Conservation (phyloP, 2,888 invertebrate species). For the Ophion ventricosus region DNA sequence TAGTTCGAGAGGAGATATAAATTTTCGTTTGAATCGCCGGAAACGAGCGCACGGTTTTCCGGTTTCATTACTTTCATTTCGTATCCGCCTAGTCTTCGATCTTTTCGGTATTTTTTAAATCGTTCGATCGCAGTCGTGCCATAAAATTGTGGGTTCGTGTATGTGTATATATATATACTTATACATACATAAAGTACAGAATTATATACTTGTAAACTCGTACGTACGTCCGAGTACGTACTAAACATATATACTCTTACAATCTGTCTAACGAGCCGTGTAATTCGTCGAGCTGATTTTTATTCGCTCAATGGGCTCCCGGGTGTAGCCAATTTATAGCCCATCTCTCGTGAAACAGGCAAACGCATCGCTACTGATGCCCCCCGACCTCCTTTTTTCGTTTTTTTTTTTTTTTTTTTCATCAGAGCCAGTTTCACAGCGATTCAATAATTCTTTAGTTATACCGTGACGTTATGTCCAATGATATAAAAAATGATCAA, state of each 20-base stretch:
- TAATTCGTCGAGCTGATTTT: conserved; percentile 57
- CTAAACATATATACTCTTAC: conserved; percentile 8
- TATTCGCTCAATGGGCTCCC: conserved; percentile 53
- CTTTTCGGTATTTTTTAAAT: conserved; percentile 51
- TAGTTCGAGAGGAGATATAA: conserved; percentile 52
- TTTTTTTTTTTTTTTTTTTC: not conserved
- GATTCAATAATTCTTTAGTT: not conserved
- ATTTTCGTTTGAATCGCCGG: conserved; percentile 60
- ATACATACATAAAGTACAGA: not conserved
- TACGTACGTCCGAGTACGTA: conserved; percentile 30
- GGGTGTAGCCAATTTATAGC: conserved; percentile 50
- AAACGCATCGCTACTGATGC: not conserved
- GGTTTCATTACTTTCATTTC: conserved; percentile 60
- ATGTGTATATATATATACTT: not conserved
- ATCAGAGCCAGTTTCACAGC: not conserved
- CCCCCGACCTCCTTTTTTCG: not conserved
- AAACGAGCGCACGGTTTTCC: conserved; percentile 55
- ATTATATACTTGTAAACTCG: conserved; percentile 13
- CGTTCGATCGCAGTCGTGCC: conserved; percentile 11
- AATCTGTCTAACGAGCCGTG: conserved; percentile 63
- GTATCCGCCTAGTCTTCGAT: conserved; percentile 40
- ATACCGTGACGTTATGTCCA: too few relatives aligned
- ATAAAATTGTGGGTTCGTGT: not conserved
- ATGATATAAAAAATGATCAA: too few relatives aligned
- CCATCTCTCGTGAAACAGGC: conserved; percentile 31